These are phyloP conservation scores for Holcopasites calliopsidis DNA, from an alignment of 1,140 invertebrate species.

Conservation along the genomic window DNA sequence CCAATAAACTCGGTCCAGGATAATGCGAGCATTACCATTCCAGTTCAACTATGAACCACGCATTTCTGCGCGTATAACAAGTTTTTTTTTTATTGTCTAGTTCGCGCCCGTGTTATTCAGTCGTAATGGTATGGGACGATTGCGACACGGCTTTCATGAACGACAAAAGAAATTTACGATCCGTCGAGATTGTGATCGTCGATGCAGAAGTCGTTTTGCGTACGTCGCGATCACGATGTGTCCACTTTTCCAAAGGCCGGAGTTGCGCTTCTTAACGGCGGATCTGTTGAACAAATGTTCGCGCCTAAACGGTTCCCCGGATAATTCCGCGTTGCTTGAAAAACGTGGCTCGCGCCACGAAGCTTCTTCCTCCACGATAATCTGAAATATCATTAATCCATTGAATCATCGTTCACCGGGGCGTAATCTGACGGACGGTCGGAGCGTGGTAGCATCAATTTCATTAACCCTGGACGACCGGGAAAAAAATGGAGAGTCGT, in stretches of 20 bases:
- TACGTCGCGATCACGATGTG: slow-evolving; percentile 17
- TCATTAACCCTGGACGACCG: slow-evolving; percentile 31
- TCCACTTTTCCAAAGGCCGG: slow-evolving; percentile 2
- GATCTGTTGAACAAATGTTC: too few species aligned
- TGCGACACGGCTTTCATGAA: slow-evolving; percentile 36
- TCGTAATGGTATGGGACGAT: slow-evolving; percentile 15
- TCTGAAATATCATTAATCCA: slow-evolving; percentile 45
- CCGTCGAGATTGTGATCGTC: slow-evolving; percentile 8
- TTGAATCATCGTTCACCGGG: slow-evolving; percentile 30
- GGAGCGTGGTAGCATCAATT: slow-evolving; percentile 34
- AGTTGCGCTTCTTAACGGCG: background rate
- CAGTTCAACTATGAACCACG: slow-evolving; percentile 29
- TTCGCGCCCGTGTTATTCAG: slow-evolving; percentile 6
- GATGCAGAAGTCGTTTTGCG: slow-evolving; percentile 2
- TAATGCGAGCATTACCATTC: slow-evolving; percentile 36
- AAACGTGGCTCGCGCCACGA: slow-evolving; percentile 19
- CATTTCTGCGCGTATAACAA: slow-evolving; percentile 19
- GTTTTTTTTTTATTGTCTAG: slow-evolving; percentile 42
- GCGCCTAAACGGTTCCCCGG: too few species aligned
- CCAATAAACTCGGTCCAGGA: slow-evolving; percentile 25
- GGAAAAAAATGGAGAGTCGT: slow-evolving; percentile 43
- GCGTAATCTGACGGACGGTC: slow-evolving; percentile 34
- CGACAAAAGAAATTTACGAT: slow-evolving; percentile 41
- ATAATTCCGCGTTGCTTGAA: too few species aligned
- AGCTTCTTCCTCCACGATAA: slow-evolving; percentile 9